Base-by-base conservation (phyloP, 2,797 vertebrate genomes). In the Enteromius unitaeniatus region DNA sequence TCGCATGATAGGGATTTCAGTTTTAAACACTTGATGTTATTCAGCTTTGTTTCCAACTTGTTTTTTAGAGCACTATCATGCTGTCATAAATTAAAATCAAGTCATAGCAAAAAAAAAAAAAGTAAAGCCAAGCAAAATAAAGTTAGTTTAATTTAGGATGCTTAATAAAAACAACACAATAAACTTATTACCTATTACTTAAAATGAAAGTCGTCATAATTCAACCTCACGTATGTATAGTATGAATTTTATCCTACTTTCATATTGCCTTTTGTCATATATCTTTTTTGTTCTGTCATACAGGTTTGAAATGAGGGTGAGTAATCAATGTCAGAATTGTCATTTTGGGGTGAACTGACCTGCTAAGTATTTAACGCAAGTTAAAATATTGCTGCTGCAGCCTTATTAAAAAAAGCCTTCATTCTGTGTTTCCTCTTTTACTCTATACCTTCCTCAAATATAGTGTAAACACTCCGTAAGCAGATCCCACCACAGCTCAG, bases 401-500 rank as follows among this genome's bases (percentile, higher is more conserved):
- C 23, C 11, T n/a, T 37, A 62, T n/a, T 47, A 28, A 8, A 53
- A 83, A 72, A 70, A 70, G 65, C 13, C 42, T 21, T n/a, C 26
- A 0, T 47, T 51, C 42, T 37, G 1, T 0, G 5, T 55, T 19
- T 70, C 37, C 21, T 73, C 14, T 70, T 75, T 1, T 37, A 42
- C 73, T 80, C 51, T 77, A 77, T 47, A 77, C 28, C 64, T 72
- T 75, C 23, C 0, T 69, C 58, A 65, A 45, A 81, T 77, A 78
- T 58, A 86, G 58, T 88, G 89, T 88, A 86, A 80, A 88, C 87
- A 89, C 84, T 89, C 84, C 78, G 45, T 55, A 88, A 86, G 90
- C 87, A 89, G 87, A 89, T 91, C 89, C 82, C 90, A 92, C 91
- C 90, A 90, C 89, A 90, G 89, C 91, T 89, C 23, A 34, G 89